These are phyloP conservation scores for Ardeotis arabs DNA, from an alignment of 2,113 vertebrate genomes.

Conservation along the genomic window DNA sequence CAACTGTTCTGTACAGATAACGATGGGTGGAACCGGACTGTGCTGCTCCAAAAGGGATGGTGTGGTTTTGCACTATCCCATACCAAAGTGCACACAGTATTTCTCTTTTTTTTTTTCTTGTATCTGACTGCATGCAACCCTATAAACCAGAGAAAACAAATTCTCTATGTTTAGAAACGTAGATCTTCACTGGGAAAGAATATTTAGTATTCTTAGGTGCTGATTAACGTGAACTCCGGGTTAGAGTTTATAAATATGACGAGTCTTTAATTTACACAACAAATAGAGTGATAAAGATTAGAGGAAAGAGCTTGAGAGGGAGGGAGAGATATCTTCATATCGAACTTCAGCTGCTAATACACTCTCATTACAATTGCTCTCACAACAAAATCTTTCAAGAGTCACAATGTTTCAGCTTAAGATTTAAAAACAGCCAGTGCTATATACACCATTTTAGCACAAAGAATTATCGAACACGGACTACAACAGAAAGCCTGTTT, in stretches of 20 bases:
- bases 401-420: not conserved
- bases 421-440: not conserved
- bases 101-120: not conserved
- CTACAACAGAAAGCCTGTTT: not conserved
- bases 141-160: not conserved
- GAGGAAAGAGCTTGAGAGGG: not conserved
- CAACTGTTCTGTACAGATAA: not conserved
- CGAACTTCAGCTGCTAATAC: not conserved
- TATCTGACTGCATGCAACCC: not conserved
- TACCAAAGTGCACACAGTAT: not conserved
- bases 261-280: slow-evolving; percentile 37
- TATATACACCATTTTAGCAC: not conserved
- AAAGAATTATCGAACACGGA: not conserved
- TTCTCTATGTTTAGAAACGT: not conserved
- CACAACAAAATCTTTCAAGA: not conserved
- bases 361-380: not conserved
- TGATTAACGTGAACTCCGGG: not conserved
- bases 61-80: not conserved
- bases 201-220: not conserved
- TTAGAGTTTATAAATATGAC: not conserved
- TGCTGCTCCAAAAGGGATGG: not conserved
- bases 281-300: slow-evolving; percentile 11
- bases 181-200: not conserved
- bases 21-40: not conserved
- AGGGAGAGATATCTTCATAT: not conserved